phyloP scores from a whole-genome alignment of 2,888 invertebrate species.

The Beris morrisii region DNA sequence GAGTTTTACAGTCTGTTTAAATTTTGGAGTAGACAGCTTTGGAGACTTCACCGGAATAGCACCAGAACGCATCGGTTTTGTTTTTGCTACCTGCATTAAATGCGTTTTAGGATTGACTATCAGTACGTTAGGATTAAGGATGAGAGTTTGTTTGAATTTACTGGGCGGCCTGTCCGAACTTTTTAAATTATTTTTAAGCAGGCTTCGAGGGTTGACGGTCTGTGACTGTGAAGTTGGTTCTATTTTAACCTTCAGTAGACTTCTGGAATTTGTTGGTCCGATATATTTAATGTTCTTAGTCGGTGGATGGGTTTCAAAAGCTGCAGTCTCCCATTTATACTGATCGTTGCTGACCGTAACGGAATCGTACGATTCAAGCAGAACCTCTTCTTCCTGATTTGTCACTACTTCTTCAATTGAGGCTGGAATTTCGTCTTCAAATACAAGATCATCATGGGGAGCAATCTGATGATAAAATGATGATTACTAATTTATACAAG shows the following conservation, averaged over 20 bases:
- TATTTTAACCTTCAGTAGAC: constrained; percentile 38
- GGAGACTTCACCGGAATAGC: background rate
- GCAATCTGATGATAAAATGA: background rate
- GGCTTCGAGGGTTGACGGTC: constrained; percentile 24
- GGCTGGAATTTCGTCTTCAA: constrained; percentile 60
- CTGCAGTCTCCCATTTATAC: constrained; percentile 33
- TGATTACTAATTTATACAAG: background rate
- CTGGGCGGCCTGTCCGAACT: constrained; percentile 12
- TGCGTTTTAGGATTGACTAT: constrained; percentile 15
- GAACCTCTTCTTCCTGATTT: constrained; percentile 29
- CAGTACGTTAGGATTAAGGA: constrained; percentile 34
- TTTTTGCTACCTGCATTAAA: constrained; percentile 6
- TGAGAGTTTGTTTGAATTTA: constrained; percentile 42
- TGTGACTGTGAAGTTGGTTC: constrained; percentile 14
- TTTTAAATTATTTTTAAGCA: constrained; percentile 31
- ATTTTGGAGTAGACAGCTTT: constrained; percentile 11
- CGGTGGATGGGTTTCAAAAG: constrained; percentile 37
- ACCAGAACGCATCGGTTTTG: background rate
- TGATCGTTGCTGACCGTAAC: background rate
- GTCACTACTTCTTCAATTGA: constrained; percentile 54
- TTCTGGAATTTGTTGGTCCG: constrained; percentile 37
- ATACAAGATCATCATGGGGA: constrained; percentile 55
- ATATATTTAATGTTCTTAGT: constrained; percentile 33
- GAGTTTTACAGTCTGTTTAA: constrained; percentile 36
- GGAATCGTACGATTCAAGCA: background rate